phyloP scores from a whole-genome alignment of 1,140 invertebrate genomes.

The Notospermus geniculatus region DNA sequence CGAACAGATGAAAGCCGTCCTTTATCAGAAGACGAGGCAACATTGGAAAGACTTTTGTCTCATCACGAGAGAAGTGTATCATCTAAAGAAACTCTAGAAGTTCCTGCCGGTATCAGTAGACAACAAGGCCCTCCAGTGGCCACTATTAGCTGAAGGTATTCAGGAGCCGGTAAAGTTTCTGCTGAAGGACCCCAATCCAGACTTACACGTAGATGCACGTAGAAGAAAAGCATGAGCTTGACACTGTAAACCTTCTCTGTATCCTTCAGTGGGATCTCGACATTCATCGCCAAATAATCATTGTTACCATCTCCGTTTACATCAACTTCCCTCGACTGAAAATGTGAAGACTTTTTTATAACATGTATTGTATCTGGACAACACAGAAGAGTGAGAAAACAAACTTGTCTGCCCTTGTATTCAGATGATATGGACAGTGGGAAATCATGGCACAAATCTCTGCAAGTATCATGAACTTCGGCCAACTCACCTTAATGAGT shows the following conservation, averaged over 20 bases:
- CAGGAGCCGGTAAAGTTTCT: not conserved
- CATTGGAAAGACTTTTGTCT: too few relatives aligned
- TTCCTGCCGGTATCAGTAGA: not conserved
- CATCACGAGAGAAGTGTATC: too few relatives aligned
- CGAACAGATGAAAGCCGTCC: too few relatives aligned
- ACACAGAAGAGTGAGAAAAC: too few relatives aligned
- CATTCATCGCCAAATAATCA: conserved; percentile 61
- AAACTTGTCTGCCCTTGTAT: too few relatives aligned
- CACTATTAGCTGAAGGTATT: not conserved
- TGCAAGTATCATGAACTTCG: not conserved
- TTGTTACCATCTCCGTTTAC: conserved; percentile 62
- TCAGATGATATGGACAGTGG: too few relatives aligned
- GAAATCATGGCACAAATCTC: too few relatives aligned
- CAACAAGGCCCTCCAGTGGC: not conserved
- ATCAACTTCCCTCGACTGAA: conserved; percentile 65
- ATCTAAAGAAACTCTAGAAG: too few relatives aligned
- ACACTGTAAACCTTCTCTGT: conserved; percentile 58
- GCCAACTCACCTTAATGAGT: conserved; percentile 35
- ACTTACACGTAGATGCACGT: conserved; percentile 66
- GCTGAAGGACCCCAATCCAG: not conserved
- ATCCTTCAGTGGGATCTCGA: conserved; percentile 59
- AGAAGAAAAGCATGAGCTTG: conserved; percentile 62
- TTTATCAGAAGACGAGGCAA: too few relatives aligned
- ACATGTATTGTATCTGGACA: too few relatives aligned
- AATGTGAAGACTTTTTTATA: not conserved